Percentiles rank a stretch among this genome's conserved stretches.
phyloP scores from a whole-genome alignment of 2,888 invertebrate genomes.

The Xestobium rufovillosum region DNA sequence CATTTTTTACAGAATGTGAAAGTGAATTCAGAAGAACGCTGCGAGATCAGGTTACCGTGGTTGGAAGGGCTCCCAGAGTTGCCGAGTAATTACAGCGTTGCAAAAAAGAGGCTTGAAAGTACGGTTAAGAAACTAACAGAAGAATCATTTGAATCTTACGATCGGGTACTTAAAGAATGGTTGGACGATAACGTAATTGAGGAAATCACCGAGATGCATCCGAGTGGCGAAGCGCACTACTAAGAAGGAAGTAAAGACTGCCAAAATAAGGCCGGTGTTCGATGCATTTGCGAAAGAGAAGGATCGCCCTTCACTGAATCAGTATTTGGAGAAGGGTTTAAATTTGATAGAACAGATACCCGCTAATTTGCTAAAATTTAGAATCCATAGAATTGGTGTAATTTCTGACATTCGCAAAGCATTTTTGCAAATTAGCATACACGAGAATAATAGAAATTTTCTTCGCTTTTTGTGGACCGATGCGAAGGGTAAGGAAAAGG shows the following conservation, averaged over 20 bases:
- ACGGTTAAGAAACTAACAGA: slow-evolving; percentile 16
- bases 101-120: slow-evolving; percentile 16
- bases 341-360: no score
- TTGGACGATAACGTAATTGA: slow-evolving; percentile 24
- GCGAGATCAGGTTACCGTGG: slow-evolving; percentile 27
- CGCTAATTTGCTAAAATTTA: not conserved
- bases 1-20: slow-evolving; percentile 20
- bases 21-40: slow-evolving; percentile 22
- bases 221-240: slow-evolving; percentile 19
- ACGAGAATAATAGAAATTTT: slow-evolving; percentile 9
- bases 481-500: slow-evolving; percentile 10
- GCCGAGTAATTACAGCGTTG: slow-evolving; percentile 18
- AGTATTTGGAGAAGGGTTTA: no score
- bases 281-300: slow-evolving; percentile 23
- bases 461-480: slow-evolving; percentile 25
- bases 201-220: slow-evolving; percentile 13
- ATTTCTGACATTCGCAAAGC: slow-evolving; percentile 12
- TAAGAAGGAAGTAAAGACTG: slow-evolving; percentile 20
- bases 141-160: slow-evolving; percentile 15
- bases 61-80: slow-evolving; percentile 21
- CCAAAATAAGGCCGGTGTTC: slow-evolving; percentile 23
- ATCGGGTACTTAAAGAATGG: slow-evolving; percentile 26
- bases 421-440: no score
- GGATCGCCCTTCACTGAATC: slow-evolving; percentile 17
- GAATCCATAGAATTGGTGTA: slow-evolving; percentile 9